Percentiles rank a stretch among this genome's conserved stretches.
These are phyloP conservation scores for Sardina pilchardus DNA, from an alignment of 2,113 vertebrate genomes.

Conservation along the genomic window DNA sequence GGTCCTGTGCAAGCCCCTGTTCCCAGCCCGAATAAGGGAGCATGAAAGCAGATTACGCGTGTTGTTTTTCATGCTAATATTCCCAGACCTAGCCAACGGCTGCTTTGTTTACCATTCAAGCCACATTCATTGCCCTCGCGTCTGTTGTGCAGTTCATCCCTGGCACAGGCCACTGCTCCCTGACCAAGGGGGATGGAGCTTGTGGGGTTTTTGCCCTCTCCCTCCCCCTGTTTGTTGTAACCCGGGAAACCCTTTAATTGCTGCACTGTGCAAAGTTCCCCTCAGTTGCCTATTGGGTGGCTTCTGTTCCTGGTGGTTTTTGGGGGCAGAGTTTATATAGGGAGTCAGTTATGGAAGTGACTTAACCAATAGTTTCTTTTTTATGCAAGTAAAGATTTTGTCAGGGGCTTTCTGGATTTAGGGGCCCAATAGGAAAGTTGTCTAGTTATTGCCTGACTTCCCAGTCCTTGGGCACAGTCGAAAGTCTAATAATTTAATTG, in stretches of 20 bases:
- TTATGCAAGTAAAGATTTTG: neutral
- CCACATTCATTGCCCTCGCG: slow-evolving; percentile 62
- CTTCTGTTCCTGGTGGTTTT: neutral
- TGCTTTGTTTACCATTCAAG: slow-evolving; percentile 64
- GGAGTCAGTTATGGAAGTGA: neutral
- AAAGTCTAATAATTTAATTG: neutral
- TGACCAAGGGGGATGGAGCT: slow-evolving; percentile 36
- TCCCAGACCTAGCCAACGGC: slow-evolving; percentile 60
- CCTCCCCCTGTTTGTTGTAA: neutral
- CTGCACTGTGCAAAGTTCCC: neutral
- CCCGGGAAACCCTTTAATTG: neutral
- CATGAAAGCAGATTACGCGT: slow-evolving; percentile 70
- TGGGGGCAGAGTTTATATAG: neutral
- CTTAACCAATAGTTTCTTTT: neutral
- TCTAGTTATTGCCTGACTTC: neutral
- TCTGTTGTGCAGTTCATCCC: slow-evolving; percentile 58
- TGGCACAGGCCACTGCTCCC: slow-evolving; percentile 58
- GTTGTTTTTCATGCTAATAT: slow-evolving; percentile 66
- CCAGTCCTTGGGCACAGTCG: neutral
- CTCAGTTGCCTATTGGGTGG: neutral
- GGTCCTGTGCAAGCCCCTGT: slow-evolving; percentile 10
- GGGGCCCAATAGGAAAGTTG: neutral
- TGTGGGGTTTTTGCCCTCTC: slow-evolving; percentile 9
- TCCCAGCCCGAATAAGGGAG: slow-evolving; percentile 41
- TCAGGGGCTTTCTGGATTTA: neutral